phyloP scores from a whole-genome alignment of 2,888 invertebrate species.

The Ophioninae sp. region DNA sequence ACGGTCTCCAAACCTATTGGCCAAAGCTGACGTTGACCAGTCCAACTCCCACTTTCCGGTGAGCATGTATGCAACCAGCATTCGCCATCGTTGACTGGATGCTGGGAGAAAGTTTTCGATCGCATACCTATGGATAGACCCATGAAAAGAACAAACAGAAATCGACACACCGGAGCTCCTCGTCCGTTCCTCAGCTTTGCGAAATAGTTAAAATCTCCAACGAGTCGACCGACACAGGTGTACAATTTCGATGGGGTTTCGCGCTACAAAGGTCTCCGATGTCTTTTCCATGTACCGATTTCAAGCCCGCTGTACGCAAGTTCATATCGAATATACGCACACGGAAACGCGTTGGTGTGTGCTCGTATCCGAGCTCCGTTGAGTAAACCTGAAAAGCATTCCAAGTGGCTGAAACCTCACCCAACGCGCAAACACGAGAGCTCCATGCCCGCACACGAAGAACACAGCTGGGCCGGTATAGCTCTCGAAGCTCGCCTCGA shows the following conservation, averaged over 20 bases:
- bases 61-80: conserved; percentile 42
- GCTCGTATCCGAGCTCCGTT: conserved; percentile 47
- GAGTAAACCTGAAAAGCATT: conserved; percentile 49
- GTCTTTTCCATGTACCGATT: conserved; percentile 53
- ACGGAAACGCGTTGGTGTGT: conserved; percentile 1
- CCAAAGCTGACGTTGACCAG: background rate
- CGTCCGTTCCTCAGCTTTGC: conserved; percentile 1
- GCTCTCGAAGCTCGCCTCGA: conserved; percentile 65
- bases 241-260: conserved; percentile 42
- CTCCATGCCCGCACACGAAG: conserved; percentile 25
- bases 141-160: conserved; percentile 49
- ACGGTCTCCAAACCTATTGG: conserved; percentile 23
- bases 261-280: conserved; percentile 42
- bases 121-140: conserved; percentile 49
- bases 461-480: conserved; percentile 30
- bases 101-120: conserved; percentile 27
- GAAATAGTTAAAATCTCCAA: conserved; percentile 31
- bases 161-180: conserved; percentile 19
- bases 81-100: conserved; percentile 41
- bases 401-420: conserved; percentile 44
- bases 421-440: conserved; percentile 32
- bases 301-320: conserved; percentile 4
- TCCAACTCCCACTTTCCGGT: conserved; percentile 41
- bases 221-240: conserved; percentile 7
- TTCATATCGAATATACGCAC: background rate